Evolutionary conservation across 1,140 invertebrate genomes (phyloP).

Genomic region (Homarus americanus): DNA sequence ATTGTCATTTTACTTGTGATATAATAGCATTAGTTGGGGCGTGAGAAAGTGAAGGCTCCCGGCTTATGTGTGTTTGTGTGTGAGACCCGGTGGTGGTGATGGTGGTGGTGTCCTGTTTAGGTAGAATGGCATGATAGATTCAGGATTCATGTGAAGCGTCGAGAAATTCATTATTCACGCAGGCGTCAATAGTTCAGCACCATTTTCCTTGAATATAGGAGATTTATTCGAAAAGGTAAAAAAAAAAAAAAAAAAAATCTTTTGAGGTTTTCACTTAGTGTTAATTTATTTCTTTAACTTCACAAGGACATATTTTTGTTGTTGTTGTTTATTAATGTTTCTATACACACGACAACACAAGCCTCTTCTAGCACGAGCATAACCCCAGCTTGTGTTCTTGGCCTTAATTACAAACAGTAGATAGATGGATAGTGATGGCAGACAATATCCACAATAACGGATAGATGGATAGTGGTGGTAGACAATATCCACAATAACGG

Average conservation of each 20-base stretch:
- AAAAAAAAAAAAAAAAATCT: no score
- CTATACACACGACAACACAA: no score
- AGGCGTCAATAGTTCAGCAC: background rate
- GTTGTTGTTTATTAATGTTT: no score
- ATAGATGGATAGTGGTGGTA: no score
- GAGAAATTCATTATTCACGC: background rate
- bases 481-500: background rate
- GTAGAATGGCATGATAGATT: background rate
- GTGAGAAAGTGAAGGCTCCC: conserved; percentile 33
- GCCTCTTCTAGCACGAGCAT: no score
- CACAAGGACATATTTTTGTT: no score
- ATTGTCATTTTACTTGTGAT: conserved; percentile 61
- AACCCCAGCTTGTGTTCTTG: no score
- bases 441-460: background rate
- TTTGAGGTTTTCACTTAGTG: no score
- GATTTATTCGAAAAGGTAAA: background rate
- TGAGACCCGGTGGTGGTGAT: background rate
- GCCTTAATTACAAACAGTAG: no score
- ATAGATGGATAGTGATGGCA: no score
- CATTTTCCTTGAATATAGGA: background rate
- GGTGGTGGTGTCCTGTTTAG: background rate
- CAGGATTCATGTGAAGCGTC: background rate
- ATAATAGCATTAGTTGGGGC: conserved; percentile 60
- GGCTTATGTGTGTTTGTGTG: conserved; percentile 26
- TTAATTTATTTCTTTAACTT: no score